phyloP scores from a whole-genome alignment of 1,140 invertebrate genomes.

The Orchesella cincta region DNA sequence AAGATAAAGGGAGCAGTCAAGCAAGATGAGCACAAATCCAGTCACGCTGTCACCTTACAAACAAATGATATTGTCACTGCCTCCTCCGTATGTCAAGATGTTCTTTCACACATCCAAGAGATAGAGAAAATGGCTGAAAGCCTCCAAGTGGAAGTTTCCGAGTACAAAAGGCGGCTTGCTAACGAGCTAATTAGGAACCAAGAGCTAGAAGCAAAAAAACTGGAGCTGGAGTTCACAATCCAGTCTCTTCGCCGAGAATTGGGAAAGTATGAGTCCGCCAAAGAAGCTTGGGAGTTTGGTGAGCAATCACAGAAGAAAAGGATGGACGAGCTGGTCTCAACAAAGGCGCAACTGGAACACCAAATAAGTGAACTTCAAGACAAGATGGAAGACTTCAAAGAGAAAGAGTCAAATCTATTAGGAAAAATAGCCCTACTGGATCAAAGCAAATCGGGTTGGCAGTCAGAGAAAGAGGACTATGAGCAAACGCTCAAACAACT shows the following conservation, averaged over 20 bases:
- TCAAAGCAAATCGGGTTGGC: background rate
- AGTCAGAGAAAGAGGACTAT: background rate
- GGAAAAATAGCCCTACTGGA: background rate
- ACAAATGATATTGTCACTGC: background rate
- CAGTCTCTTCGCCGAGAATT: background rate
- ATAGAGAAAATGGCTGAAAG: background rate
- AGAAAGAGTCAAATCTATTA: background rate
- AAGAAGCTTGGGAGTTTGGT: background rate
- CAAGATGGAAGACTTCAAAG: background rate
- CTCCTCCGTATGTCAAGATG: background rate
- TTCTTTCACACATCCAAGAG: background rate
- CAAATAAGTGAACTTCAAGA: background rate
- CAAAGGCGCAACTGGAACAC: background rate
- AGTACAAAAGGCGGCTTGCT: background rate
- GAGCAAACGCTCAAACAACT: background rate
- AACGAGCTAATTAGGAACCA: background rate
- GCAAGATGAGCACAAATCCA: too few species aligned
- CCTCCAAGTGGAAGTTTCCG: background rate
- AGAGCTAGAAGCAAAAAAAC: slow-evolving; percentile 18
- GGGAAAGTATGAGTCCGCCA: background rate
- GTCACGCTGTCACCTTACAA: background rate
- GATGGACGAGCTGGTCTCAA: background rate
- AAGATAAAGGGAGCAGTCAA: too few species aligned
- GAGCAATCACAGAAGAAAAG: background rate
- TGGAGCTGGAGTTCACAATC: slow-evolving; percentile 6